phyloP scores from a whole-genome alignment of 2,113 vertebrate genomes.

The Coracopsis vasa region DNA sequence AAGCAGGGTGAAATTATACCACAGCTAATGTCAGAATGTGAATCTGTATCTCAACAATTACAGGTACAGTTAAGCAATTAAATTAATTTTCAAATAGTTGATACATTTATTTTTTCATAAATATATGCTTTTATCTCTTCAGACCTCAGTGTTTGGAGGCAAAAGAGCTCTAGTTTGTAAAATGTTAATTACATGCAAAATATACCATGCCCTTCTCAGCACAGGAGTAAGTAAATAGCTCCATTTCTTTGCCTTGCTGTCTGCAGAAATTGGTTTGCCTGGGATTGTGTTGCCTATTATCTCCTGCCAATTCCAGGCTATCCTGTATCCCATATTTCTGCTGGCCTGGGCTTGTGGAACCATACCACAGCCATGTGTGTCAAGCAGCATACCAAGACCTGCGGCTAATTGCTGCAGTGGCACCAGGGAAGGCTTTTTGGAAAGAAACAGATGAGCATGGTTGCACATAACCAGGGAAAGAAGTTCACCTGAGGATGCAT shows the following conservation, averaged over 20 bases:
- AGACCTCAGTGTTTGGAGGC: not conserved
- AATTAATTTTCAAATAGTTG: not conserved
- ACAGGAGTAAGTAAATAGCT: not conserved
- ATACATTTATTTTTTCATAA: fast-evolving
- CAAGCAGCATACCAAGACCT: fast-evolving
- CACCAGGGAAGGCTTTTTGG: not conserved
- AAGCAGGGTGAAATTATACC: slow-evolving; percentile 95
- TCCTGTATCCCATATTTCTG: slow-evolving; percentile 8
- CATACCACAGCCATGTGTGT: fast-evolving
- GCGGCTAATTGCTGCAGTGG: fast-evolving
- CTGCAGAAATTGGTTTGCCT: slow-evolving; percentile 32
- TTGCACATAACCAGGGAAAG: not conserved
- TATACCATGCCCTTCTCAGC: not conserved
- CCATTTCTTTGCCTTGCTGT: slow-evolving; percentile 4
- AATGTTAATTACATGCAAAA: not conserved
- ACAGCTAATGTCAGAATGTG: slow-evolving; percentile 92
- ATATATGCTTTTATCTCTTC: not conserved
- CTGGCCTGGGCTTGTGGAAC: slow-evolving; percentile 27
- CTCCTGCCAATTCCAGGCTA: slow-evolving; percentile 46
- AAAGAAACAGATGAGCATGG: not conserved
- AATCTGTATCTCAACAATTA: slow-evolving; percentile 86
- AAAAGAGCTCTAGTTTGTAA: not conserved
- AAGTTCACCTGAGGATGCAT: not conserved
- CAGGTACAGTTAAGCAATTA: slow-evolving; percentile 76
- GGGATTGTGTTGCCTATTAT: slow-evolving; percentile 30